Percentiles rank a stretch among this genome's conserved stretches.
Evolutionary conservation across 2,888 invertebrate genomes (phyloP).

Genomic region (Tenthredo mesomela): DNA sequence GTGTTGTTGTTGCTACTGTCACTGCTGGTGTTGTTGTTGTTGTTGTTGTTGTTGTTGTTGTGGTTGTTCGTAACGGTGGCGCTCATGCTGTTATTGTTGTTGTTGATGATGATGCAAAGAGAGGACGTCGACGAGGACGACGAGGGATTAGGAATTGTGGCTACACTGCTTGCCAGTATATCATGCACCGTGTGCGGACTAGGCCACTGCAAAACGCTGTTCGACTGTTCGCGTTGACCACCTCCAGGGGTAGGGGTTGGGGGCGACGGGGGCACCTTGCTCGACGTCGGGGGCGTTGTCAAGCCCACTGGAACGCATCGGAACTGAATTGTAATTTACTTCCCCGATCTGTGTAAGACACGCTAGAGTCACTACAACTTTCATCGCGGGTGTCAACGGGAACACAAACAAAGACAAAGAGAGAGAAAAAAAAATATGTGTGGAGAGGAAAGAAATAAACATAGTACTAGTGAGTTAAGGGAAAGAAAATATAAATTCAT

Average conservation of each 20-base stretch:
- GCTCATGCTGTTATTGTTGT: conserved; percentile 65
- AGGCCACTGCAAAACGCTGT: conserved; percentile 71
- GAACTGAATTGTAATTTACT: conserved; percentile 58
- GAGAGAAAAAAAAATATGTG: not conserved
- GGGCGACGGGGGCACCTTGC: conserved; percentile 75
- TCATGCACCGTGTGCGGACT: conserved; percentile 76
- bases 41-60: conserved; percentile 55
- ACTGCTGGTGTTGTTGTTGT: not conserved
- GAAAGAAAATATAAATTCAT: too few species aligned
- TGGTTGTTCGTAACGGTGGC: conserved; percentile 56
- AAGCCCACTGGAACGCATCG: conserved; percentile 69
- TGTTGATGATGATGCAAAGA: conserved; percentile 65
- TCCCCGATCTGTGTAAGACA: conserved; percentile 66
- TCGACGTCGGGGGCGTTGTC: conserved; percentile 76
- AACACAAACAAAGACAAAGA: not conserved
- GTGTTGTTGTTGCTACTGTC: conserved; percentile 34
- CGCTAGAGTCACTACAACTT: conserved; percentile 67
- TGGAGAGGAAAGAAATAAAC: not conserved
- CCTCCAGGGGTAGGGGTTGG: conserved; percentile 77
- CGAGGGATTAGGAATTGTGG: conserved; percentile 61
- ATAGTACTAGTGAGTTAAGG: too few species aligned
- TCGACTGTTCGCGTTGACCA: conserved; percentile 78
- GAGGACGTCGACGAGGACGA: conserved; percentile 64
- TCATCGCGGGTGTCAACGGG: conserved; percentile 59
- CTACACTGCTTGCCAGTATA: conserved; percentile 65